These are phyloP conservation scores for Acromyrmex heyeri DNA, from an alignment of 1,140 invertebrate genomes.

Conservation along the genomic window DNA sequence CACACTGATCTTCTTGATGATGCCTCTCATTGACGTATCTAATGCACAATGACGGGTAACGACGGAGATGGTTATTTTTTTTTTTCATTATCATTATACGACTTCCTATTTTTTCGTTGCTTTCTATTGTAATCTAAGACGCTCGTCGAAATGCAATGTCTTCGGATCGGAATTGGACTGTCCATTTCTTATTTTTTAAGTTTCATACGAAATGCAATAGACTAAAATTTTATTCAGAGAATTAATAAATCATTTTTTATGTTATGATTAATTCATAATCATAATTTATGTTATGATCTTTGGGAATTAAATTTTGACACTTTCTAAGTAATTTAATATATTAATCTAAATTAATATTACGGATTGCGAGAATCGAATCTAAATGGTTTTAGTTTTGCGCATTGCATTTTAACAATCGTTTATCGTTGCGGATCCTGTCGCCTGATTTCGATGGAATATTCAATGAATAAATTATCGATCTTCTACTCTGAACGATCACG, in stretches of 20 bases:
- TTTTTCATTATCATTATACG: conserved; percentile 8
- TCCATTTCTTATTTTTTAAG: neutral
- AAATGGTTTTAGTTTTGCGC: neutral
- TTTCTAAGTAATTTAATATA: neutral
- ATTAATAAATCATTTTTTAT: neutral
- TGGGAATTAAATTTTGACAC: neutral
- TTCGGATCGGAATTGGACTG: neutral
- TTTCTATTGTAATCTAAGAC: conserved; percentile 22
- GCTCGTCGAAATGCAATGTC: conserved; percentile 20
- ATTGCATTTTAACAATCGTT: conserved; percentile 22
- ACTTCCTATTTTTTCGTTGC: conserved; percentile 16
- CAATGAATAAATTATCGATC: conserved; percentile 11
- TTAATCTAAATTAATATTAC: neutral
- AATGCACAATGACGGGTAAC: conserved; percentile 27
- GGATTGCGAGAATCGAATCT: neutral
- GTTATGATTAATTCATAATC: neutral
- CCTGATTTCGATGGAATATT: conserved; percentile 20
- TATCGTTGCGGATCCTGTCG: conserved; percentile 28
- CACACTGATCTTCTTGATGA: conserved; percentile 47
- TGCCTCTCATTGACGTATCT: conserved; percentile 56
- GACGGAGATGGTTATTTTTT: conserved; percentile 25
- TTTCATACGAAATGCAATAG: neutral
- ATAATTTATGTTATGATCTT: neutral
- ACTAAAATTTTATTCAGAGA: neutral
- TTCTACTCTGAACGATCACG: conserved; percentile 55